Evolutionary conservation across 2,113 vertebrate species (phyloP), one percentile per base, ranked within the genome.

Genomic region (Sinocyclocheilus rhinocerous): DNA sequence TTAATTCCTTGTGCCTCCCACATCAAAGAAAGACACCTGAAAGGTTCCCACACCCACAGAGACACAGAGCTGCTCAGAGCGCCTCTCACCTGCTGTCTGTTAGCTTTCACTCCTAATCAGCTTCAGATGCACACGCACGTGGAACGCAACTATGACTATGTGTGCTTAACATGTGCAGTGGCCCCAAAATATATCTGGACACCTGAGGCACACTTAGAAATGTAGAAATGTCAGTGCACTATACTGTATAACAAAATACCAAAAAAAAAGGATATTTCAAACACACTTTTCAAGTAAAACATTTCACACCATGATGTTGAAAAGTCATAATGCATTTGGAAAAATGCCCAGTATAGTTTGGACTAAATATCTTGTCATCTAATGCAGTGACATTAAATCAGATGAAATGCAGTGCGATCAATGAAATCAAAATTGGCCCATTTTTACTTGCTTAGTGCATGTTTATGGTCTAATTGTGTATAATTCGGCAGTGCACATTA

Each of bases 1-100:
- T 61, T 77, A 78, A 89, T 88, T 89, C 73, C 80, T 69, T 61
- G 57, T 65, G 87, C 65, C 52, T 75, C 22, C 15, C 72, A 85
- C 80, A 86, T 92, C 81, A 88, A 89, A 88, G 79, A 15, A 76
- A 84, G 73, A 5, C 72, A 86, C 84, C 89, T 87, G 84, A 89
- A 89, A 87, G 81, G 42, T 85, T 88, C 55, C 39, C 80, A 82
- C 87, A 79, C 79, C 73, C 85, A 77, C 72, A 22, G 76, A 88
- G 84, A 85, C 33, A 69, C 69, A 18, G 89, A 79, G 70, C 73
- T 69, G 55, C 18, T 15, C 82, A 59, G 12, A 77, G 76, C 67
- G 72, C 55, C 76, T 79, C 69, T 45, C 50, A 81, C 67, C 20
- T 65, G 61, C 63, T 85, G 81, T 45, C 36, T 48, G 77, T 42